Base-by-base conservation (phyloP, 2,113 vertebrate species). In the Pelobates fuscus region DNA sequence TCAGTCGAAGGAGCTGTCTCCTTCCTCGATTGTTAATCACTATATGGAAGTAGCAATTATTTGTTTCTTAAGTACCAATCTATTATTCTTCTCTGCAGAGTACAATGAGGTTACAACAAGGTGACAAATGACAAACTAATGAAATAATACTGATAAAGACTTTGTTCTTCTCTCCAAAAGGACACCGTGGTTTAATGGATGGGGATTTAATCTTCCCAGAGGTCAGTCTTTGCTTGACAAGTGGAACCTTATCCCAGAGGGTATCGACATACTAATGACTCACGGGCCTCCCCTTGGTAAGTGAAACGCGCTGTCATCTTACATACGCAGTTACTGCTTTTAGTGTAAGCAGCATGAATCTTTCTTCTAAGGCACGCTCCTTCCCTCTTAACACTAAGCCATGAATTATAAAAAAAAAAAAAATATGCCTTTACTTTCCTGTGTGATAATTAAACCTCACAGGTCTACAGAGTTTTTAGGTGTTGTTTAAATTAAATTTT, bases 131-230 rank as follows among this genome's bases (percentile, higher is more conserved):
- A 17, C 32, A 8, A 12, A 24, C 14, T 21, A 59, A 23, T 60
- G 26, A 60, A 17, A 55, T 52, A 18, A 49, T 25, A 49, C 55
- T 68, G 65, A 77, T 30, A 59, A 37, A 59, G 30, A 24, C 79
- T 23, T 88, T 85, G 18, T 86, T 81, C 72, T 62, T 81, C 80
- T 76, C 82, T 79, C 83, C 86, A 71, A 73, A 90, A 98, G 97
- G 97, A 98, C 96, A 84, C 97, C 97, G 0, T 98, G 96, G 97
- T 98, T 98, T 91, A 98, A 98, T 81, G 97, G 97, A 89, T 98
- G 96, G 96, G 96, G 96, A 79, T 98, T 98, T 92, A 98, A 98
- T 90, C 90, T 98, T 80, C 95, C 95, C 78, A 93, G 97, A 86
- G 97, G 97, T 84, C 97, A 98, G 90, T 98, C 96, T 87, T 91